Base-by-base conservation (phyloP, 2,888 invertebrate genomes). In the Sturmia bella region DNA sequence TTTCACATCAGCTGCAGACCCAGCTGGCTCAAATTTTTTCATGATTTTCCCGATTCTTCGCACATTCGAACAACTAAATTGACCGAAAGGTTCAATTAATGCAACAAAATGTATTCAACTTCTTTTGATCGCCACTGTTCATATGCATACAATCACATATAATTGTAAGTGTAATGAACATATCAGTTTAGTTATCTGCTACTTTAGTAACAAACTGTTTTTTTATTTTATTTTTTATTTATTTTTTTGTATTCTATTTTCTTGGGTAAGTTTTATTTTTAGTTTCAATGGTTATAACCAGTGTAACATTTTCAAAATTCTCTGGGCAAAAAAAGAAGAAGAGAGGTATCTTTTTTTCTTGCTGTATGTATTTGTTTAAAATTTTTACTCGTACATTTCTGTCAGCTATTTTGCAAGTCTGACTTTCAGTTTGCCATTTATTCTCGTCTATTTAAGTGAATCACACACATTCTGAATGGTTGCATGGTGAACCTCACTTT, bases 401-500 rank as follows among this genome's bases (percentile, higher is more conserved):
- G 74, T 74, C 37, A 54, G 59, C 69, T 61, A 11, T 48, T 56
- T 54, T n/a, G 19, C 15, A 50, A 37, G 61, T 19, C 52, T 17
- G 66, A 21, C 59, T 41, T 21, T 37, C 21, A 50, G 37, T 37
- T 74, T 74, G 61, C 52, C 61, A 75, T 48, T 37, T 56, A 73
- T 80, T 74, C 48, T 63, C 24, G 45, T 48, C 68, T 59, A 32
- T 76, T 64, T 69, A 63, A 57, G 56, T 63, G 39, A 74, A 68
- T 61, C 50, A 56, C 50, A 57, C 9, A 64, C 39, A n/a, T 19
- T 61, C 68, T 76, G 52, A 74, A 81, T 52, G 43, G 78, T 57
- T 82, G 74, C 82, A 74, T 82, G 82, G 82, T 66, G 64, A 78
- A 70, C 64, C 74, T 82, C 57, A 56, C 56, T 57, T 73, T 77